Evolutionary conservation across 2,113 vertebrate species (phyloP), one percentile per base, ranked within the genome.

Genomic region (Carassius gibelio): DNA sequence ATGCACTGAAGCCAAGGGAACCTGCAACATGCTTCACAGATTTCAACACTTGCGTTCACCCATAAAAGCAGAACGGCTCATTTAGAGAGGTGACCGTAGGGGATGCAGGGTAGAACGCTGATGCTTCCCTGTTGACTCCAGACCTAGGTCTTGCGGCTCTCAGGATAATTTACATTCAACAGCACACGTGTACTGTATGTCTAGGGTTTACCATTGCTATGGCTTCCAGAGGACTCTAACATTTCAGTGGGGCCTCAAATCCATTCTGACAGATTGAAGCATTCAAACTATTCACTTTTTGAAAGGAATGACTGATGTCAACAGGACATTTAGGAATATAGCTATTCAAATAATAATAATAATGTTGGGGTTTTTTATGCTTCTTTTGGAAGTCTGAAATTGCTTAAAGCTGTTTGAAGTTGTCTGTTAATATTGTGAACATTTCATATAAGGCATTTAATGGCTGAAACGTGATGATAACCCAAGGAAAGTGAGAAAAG

Each of bases 21-120:
- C 90, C 88, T 15, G 55, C 88, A 85, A 71, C 66, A 19, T 85
- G 84, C 84, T 90, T 85, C 84, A 90, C 90, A 89, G 84, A 83
- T 90, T 90, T 90, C 88, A 92, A 91, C 93, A 94, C 93, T 92
- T 93, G 92, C 83, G 30, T 62, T 92, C 86, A 71, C 88, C 89
- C 88, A 87, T 89, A 91, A 93, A 93, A 92, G 59, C 75, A 85
- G 84, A 89, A 86, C 36, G 82, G 84, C 88, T 91, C 88, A 42
- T 87, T 92, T 90, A 91, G 88, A 68, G 38, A 72, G 45, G 90
- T 87, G 90, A 93, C 87, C 90, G 86, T 85, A 88, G 89, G 90
- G 87, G 90, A 89, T 38, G 83, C 74, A 61, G 68, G 83, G 88
- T 78, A 77, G 66, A 76, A 21, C 77, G 48, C 82, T 61, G 83